phyloP scores from a whole-genome alignment of 2,888 invertebrate genomes.

The Mesodorylaimus sp. region DNA sequence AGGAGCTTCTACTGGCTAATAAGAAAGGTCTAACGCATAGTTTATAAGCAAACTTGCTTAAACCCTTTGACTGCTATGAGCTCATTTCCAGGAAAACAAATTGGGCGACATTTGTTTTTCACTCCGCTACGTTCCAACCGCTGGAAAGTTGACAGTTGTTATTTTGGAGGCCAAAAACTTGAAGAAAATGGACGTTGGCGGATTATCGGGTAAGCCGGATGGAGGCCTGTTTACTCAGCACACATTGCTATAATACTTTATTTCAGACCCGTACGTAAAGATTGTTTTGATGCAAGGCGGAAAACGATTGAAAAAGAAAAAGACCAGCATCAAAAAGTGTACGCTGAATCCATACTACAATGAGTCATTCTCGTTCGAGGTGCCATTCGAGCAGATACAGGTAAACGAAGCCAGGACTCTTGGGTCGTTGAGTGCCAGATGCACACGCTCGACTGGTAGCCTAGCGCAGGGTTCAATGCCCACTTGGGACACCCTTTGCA shows the following conservation, averaged over 20 bases:
- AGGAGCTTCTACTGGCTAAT: no score
- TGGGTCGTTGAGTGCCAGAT: no score
- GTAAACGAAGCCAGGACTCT: slow-evolving; percentile 36
- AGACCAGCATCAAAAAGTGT: slow-evolving; percentile 99
- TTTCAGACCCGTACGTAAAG: slow-evolving; percentile 92
- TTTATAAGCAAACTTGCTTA: no score
- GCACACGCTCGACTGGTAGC: no score
- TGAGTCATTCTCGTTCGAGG: slow-evolving; percentile 99
- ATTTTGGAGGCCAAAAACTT: slow-evolving; percentile 97
- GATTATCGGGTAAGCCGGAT: slow-evolving; percentile 60
- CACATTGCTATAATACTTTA: not conserved
- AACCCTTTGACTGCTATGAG: no score
- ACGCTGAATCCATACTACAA: slow-evolving; percentile 99
- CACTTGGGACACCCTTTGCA: no score
- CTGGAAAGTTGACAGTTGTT: slow-evolving; percentile 94
- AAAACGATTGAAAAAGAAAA: slow-evolving; percentile 99
- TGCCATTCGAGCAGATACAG: slow-evolving; percentile 99
- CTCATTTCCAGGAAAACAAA: slow-evolving; percentile 40
- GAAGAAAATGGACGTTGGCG: slow-evolving; percentile 99
- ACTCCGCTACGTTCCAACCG: slow-evolving; percentile 94
- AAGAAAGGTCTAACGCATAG: no score
- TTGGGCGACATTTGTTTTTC: slow-evolving; percentile 99
- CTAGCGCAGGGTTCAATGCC: no score
- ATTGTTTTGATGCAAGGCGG: slow-evolving; percentile 99
- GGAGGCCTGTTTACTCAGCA: not conserved